Base-by-base conservation (phyloP, 2,113 vertebrate genomes). In the Rhegmatorhina hoffmannsi region DNA sequence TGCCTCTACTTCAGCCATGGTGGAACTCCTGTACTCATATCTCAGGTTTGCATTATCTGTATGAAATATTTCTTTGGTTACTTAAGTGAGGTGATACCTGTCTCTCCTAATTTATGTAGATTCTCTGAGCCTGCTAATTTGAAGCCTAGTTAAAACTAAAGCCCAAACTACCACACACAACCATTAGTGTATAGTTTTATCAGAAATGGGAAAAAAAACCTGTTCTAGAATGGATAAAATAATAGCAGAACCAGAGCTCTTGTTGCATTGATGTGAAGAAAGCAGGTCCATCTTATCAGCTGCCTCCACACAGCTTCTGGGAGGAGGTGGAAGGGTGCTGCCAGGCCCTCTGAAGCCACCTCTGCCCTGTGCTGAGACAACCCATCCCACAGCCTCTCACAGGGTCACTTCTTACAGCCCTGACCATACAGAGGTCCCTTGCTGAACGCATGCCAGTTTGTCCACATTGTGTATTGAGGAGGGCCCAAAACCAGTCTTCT, bases 361-460 rank as follows among this genome's bases (percentile, higher is more conserved):
- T 24, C 56, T 82, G 7, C 3, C 36, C 26, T 20, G 70, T 3
- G 14, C 9, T 36, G 31, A 40, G 31, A 25, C 33, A 84, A 6
- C 11, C 21, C 13, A 19, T 50, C 40, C 28, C 13, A 84, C 74
- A 87, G 5, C 25, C 4, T 58, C 28, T 50, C 2, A 2, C 4
- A 17, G 21, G 59, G 18, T 55, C 79, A 13, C 14, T 40, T 11
- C 55, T 84, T 84, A 17, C 23, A 74, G 7, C 47, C 10, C 13
- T 3, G 2, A 44, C 7, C 47, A 81, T 7, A 21, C 15, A 8
- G 17, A 12, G 3, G 4, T 2, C 3, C 12, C 7, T 74, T 2
- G 9, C 15, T 46, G 43, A 50, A 40, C 0, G 0, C 21, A 40
- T 4, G 0, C 7, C 1, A 4, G 6, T 47, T 80, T 69, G 19